These are phyloP conservation scores for Garra rufa DNA, from an alignment of 2,113 vertebrate genomes.

Conservation along the genomic window DNA sequence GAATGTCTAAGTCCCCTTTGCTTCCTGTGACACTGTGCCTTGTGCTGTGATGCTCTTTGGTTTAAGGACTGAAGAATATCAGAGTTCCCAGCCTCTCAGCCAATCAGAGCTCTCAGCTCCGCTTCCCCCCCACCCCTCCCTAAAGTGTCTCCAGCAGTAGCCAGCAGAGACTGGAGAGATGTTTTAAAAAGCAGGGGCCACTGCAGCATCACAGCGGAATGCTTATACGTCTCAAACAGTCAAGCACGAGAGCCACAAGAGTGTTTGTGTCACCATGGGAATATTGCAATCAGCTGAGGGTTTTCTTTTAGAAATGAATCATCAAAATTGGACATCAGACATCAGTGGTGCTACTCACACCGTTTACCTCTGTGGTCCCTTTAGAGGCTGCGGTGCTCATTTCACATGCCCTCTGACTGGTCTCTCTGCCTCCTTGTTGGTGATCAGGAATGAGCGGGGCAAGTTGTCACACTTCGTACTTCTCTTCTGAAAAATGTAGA, in stretches of 20 bases:
- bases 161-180: slow-evolving; percentile 46
- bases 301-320: slow-evolving; percentile 40
- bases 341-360: background rate
- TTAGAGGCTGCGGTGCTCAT: background rate
- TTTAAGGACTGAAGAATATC: slow-evolving; percentile 71
- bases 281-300: slow-evolving; percentile 11
- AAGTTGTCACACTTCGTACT: background rate
- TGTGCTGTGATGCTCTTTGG: slow-evolving; percentile 68
- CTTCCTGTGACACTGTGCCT: slow-evolving; percentile 68
- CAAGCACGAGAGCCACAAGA: background rate
- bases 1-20: slow-evolving; percentile 63
- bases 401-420: background rate
- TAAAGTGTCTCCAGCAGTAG: slow-evolving; percentile 66
- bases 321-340: background rate
- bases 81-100: slow-evolving; percentile 66
- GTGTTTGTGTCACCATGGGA: slow-evolving; percentile 2
- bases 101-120: slow-evolving; percentile 62
- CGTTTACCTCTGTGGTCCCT: slow-evolving; percentile 23
- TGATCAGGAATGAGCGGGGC: background rate
- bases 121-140: slow-evolving; percentile 36
- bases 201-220: slow-evolving; percentile 48
- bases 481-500: background rate
- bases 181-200: slow-evolving; percentile 45
- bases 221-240: background rate
- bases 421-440: background rate